Conservation (phyloP, 30 jellyfish, hydroid and myxozoan genomes). For the Sanderia malayensis region DNA sequence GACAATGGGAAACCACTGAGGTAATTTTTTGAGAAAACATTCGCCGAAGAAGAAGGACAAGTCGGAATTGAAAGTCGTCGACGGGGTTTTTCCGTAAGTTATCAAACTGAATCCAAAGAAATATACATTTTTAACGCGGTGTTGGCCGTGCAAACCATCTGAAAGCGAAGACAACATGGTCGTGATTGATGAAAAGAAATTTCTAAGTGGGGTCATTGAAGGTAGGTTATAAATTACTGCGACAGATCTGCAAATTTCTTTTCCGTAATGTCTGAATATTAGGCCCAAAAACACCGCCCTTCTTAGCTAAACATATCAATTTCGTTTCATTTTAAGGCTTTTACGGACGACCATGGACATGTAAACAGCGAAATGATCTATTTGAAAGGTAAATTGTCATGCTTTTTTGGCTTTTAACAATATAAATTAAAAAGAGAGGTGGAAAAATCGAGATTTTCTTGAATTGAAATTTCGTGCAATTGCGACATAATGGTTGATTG, state of each 20-base stretch:
- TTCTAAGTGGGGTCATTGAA: constrained; percentile 94
- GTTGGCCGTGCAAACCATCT: constrained; percentile 51
- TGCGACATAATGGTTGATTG: constrained; percentile 43
- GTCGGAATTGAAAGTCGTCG: neutral
- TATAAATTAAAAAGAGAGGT: too few relatives aligned
- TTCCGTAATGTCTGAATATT: neutral
- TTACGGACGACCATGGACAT: constrained; percentile 99
- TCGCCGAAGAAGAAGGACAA: neutral
- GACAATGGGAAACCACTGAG: constrained; percentile 2
- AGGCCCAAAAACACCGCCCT: constrained; percentile 33
- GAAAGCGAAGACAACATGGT: constrained; percentile 61
- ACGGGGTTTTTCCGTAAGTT: neutral
- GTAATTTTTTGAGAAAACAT: constrained; percentile 2
- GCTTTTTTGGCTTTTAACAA: too few relatives aligned
- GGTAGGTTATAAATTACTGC: constrained; percentile 51
- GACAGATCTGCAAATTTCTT: neutral
- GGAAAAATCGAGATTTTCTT: too few relatives aligned
- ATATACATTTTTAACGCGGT: constrained; percentile 36
- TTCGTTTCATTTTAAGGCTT: constrained; percentile 63
- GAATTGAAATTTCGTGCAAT: neutral
- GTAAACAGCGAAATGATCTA: constrained; percentile 89
- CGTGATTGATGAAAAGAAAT: constrained; percentile 78
- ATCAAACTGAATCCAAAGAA: constrained; percentile 43
- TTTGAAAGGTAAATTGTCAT: constrained; percentile 66
- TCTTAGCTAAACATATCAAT: neutral